Conservation (phyloP, 2,113 vertebrate genomes). For the Corythoichthys intestinalis region DNA sequence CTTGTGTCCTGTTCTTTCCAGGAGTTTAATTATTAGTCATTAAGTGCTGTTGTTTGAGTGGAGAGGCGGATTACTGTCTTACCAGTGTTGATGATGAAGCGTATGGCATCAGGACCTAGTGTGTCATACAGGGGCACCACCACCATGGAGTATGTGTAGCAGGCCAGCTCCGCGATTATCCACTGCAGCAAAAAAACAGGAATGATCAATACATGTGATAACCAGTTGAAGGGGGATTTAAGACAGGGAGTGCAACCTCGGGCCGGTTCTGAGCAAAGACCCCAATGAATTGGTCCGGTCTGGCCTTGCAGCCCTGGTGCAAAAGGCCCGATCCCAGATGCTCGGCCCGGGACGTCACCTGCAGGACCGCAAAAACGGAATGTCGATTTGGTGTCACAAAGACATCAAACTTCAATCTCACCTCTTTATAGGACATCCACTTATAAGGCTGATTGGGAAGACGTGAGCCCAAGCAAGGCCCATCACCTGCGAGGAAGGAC, state of each 20-base stretch:
- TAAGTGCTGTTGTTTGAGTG: too few species aligned
- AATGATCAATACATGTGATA: too few species aligned
- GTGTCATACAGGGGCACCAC: conserved; percentile 96
- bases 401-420: conserved; percentile 52
- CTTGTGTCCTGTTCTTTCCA: too few species aligned
- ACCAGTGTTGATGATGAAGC: conserved; percentile 95
- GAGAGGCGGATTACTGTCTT: conserved; percentile 27
- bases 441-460: conserved; percentile 92
- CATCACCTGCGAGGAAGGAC: conserved; percentile 76
- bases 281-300: conserved; percentile 86
- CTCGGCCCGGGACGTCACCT: conserved; percentile 90
- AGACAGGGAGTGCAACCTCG: conserved; percentile 72
- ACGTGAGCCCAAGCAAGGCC: conserved; percentile 91
- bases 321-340: conserved; percentile 90
- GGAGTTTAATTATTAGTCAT: too few species aligned
- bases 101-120: conserved; percentile 88
- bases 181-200: conserved; percentile 72
- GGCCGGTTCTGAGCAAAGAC: conserved; percentile 98
- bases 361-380: neutral
- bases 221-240: too few species aligned
- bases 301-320: conserved; percentile 83
- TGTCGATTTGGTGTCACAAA: neutral
- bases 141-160: conserved; percentile 98
- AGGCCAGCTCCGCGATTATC: conserved; percentile 96
- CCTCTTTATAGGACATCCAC: conserved; percentile 97